phyloP scores from a whole-genome alignment of 2,113 vertebrate genomes.

The Alouatta palliata region DNA sequence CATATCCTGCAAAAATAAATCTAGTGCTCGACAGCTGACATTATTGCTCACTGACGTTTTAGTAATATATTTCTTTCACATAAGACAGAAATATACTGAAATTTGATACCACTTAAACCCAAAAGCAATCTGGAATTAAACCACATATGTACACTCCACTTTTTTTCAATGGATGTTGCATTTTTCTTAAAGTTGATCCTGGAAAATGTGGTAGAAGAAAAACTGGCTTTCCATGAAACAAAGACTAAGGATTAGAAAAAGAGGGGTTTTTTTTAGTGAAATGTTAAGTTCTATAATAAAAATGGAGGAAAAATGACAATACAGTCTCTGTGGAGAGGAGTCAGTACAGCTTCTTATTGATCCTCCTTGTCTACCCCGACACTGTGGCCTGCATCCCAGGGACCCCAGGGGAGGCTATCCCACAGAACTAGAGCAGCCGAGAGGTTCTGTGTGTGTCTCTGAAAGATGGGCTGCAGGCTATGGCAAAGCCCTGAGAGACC shows the following conservation, averaged over 20 bases:
- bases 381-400: background rate
- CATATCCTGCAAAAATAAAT: slow-evolving; percentile 86
- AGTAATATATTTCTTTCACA: slow-evolving; percentile 84
- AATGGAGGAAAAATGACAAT: slow-evolving; percentile 23
- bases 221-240: slow-evolving; percentile 72
- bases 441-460: background rate
- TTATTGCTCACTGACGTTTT: slow-evolving; percentile 80
- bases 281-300: slow-evolving; percentile 33
- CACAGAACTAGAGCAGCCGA: fast-evolving
- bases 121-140: slow-evolving; percentile 83
- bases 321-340: background rate
- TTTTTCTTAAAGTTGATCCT: slow-evolving; percentile 75
- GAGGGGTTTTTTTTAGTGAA: slow-evolving; percentile 38
- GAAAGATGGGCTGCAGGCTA: background rate
- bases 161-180: slow-evolving; percentile 63
- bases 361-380: background rate
- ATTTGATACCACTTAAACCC: slow-evolving; percentile 81
- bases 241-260: slow-evolving; percentile 66
- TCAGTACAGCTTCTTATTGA: background rate
- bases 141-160: slow-evolving; percentile 70
- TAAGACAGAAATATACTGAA: slow-evolving; percentile 85
- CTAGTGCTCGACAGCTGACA: slow-evolving; percentile 80
- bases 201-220: slow-evolving; percentile 72
- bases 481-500: background rate
- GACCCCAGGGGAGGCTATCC: background rate